Base-by-base conservation (phyloP, 2,888 invertebrate species). In the Epistrophe grossulariae region DNA sequence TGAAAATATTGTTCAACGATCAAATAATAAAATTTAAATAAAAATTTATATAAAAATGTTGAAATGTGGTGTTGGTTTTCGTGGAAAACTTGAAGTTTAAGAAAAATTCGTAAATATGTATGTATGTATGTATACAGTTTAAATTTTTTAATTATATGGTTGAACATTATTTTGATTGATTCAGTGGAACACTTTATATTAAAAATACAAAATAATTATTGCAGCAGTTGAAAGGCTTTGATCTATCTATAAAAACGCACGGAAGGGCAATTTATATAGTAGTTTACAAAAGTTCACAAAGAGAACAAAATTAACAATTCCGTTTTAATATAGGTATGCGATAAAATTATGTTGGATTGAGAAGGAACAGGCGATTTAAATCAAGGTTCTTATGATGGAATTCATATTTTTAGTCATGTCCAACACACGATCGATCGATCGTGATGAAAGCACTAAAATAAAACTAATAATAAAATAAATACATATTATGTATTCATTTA, bases 111-210 rank as follows among this genome's bases (percentile, higher is more conserved):
- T 50, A 35, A 3, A 24, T 24, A 24, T 24, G 24, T 24, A n/a
- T 66, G 2, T 2, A 28, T 2, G 5, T 68, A 4, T 13, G 35
- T 40, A 62, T 17, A 45, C 43, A 24, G 28, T 38, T 68, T 50
- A 13, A 68, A 68, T 68, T 50, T 50, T 68, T 68, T 50, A 68
- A 68, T 68, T 68, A 68, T 38, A 52, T 8, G 4, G 8, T 66
- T 48, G 31, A 31, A 48, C 7, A 19, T 17, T 31, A 17, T 50
- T 68, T 35, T 68, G 68, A 68, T 68, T 68, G 68, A 68, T 38
- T 68, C 50, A 35, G 31, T 50, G 35, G 19, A 50, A 50, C 13
- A 50, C 31, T 68, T 50, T 7, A 31, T 19, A 28, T 11, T 66
- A 13, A 13, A 11, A 17, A 45, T 45, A 0, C 0, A 4, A 43